Conservation (phyloP, 1,140 invertebrate genomes). For the Triops longicaudatus region DNA sequence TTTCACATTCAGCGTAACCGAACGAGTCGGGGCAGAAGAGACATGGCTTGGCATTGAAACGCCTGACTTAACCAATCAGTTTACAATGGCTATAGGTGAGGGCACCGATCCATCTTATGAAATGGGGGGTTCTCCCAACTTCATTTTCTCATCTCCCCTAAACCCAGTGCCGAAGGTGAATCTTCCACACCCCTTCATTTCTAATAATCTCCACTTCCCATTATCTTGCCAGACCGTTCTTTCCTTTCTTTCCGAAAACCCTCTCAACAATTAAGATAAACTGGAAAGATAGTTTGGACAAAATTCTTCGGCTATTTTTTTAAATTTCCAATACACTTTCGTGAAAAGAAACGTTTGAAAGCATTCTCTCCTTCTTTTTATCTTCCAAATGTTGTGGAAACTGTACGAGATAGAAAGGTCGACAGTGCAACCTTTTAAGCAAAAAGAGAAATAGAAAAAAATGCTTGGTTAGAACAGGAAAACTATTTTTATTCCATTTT, state of each 20-base stretch:
- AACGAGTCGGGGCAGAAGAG: neutral
- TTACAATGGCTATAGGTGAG: neutral
- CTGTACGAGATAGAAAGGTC: no score
- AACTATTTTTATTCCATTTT: no score
- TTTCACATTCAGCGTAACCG: no score
- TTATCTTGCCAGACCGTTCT: neutral
- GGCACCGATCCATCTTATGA: neutral
- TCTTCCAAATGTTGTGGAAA: no score
- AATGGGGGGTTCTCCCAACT: neutral
- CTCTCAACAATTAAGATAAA: neutral
- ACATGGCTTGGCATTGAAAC: neutral
- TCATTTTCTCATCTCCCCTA: neutral
- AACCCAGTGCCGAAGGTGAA: neutral
- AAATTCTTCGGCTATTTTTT: neutral
- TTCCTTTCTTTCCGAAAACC: neutral
- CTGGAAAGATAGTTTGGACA: neutral
- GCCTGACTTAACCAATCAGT: conserved; percentile 5
- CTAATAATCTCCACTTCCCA: neutral
- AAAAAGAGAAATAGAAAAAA: no score
- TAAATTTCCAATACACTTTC: neutral
- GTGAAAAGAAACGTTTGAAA: neutral
- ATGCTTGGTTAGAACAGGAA: no score
- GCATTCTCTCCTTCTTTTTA: neutral
- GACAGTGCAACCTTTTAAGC: no score
- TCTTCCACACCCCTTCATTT: neutral